Conservation (phyloP, 2,113 vertebrate genomes). For the Pteruthius melanotis region DNA sequence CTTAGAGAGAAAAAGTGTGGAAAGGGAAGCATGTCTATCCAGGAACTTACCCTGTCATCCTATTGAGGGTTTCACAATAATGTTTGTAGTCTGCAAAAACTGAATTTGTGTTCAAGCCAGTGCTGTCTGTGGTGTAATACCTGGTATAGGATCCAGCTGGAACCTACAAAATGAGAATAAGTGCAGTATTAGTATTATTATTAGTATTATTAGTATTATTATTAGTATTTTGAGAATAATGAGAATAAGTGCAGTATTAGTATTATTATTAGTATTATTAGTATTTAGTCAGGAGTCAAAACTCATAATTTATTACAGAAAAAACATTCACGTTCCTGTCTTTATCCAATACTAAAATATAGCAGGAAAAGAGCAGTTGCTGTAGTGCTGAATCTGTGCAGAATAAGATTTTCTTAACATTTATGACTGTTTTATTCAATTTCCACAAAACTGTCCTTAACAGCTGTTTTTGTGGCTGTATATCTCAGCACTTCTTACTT, state of each 20-base stretch:
- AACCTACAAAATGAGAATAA: not conserved
- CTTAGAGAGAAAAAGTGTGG: not conserved
- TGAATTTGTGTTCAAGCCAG: not conserved
- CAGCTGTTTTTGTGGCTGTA: not conserved
- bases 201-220: too few species aligned
- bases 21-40: not conserved
- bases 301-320: not conserved
- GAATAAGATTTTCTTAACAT: not conserved
- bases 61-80: not conserved
- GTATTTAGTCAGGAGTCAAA: not conserved
- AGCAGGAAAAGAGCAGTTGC: rapidly evolving
- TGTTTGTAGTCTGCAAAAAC: not conserved
- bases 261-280: too few species aligned
- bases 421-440: not conserved
- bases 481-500: not conserved
- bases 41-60: not conserved
- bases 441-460: not conserved
- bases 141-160: not conserved
- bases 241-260: too few species aligned
- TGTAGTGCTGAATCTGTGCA: not conserved
- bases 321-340: not conserved
- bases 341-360: not conserved
- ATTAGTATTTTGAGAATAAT: too few species aligned
- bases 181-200: too few species aligned
- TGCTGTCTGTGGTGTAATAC: not conserved